Evolutionary conservation across 1,140 invertebrate genomes (phyloP).

Genomic region (Bradysia coprophila): DNA sequence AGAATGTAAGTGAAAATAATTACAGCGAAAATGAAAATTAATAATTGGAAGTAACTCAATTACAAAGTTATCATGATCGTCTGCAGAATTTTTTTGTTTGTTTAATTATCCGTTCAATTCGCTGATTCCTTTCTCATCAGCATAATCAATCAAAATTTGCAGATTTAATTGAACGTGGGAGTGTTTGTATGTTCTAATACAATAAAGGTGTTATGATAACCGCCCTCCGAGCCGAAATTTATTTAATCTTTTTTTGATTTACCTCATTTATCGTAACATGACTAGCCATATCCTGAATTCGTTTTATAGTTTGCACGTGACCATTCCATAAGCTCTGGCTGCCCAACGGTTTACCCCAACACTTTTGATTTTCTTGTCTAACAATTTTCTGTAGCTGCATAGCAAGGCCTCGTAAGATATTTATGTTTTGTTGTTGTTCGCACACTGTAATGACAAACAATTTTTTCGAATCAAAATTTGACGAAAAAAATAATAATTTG

Average conservation of each 20-base stretch:
- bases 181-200: too few species aligned
- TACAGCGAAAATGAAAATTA: too few species aligned
- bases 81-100: too few species aligned
- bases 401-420: slow-evolving; percentile 57
- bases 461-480: too few species aligned
- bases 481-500: too few species aligned
- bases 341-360: slow-evolving; percentile 75
- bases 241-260: slow-evolving; percentile 4
- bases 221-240: not conserved
- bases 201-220: slow-evolving; percentile 3
- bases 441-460: slow-evolving; percentile 37
- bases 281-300: slow-evolving; percentile 64
- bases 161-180: too few species aligned
- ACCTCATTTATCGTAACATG: slow-evolving; percentile 60
- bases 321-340: slow-evolving; percentile 77
- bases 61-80: too few species aligned
- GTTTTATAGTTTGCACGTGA: slow-evolving; percentile 63
- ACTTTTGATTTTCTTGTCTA: slow-evolving; percentile 38
- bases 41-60: too few species aligned
- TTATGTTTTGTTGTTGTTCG: slow-evolving; percentile 72
- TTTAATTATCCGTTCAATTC: too few species aligned
- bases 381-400: slow-evolving; percentile 52
- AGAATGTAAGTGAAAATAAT: too few species aligned
- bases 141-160: too few species aligned
- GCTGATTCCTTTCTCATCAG: too few species aligned